Evolutionary conservation across 2,888 invertebrate species (phyloP).

Genomic region (Melangyna quadrimaculata): DNA sequence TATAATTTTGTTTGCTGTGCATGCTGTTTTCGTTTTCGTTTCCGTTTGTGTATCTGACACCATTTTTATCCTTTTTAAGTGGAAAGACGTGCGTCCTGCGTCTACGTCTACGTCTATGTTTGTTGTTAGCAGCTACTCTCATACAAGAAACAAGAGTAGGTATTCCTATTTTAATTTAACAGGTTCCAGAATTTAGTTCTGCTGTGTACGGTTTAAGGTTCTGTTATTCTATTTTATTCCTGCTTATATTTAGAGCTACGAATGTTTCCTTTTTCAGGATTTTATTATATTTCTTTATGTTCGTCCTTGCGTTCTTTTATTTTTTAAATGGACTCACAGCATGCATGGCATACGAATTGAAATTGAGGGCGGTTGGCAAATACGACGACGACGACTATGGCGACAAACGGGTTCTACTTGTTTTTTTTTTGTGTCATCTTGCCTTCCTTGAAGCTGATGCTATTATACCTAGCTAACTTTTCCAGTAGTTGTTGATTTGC

Average conservation of each 20-base stretch:
- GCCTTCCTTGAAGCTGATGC: not conserved
- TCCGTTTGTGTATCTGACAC: slow-evolving; percentile 60
- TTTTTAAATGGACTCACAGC: slow-evolving; percentile 52
- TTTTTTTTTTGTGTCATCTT: not conserved
- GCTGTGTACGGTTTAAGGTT: not conserved
- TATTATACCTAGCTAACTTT: slow-evolving; percentile 14
- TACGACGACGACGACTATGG: too few species aligned
- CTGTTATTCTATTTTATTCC: not conserved
- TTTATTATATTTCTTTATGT: slow-evolving; percentile 46
- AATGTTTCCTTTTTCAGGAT: slow-evolving; percentile 39
- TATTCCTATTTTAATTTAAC: slow-evolving; percentile 56
- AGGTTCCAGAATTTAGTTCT: slow-evolving; percentile 17
- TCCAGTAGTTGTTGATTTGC: not conserved
- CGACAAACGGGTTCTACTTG: not conserved
- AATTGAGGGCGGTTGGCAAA: slow-evolving; percentile 47
- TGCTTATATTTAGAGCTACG: slow-evolving; percentile 40
- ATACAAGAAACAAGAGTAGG: too few species aligned
- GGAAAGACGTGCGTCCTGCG: slow-evolving; percentile 1
- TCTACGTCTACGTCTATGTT: not conserved
- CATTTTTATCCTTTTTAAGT: slow-evolving; percentile 62
- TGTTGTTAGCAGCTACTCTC: slow-evolving; percentile 8
- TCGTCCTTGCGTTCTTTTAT: slow-evolving; percentile 47
- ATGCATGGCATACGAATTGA: slow-evolving; percentile 67
- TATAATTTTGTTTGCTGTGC: slow-evolving; percentile 33
- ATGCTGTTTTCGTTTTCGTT: slow-evolving; percentile 51